Base-by-base conservation (phyloP, 2,797 vertebrate genomes). In the Molossus molossus region DNA sequence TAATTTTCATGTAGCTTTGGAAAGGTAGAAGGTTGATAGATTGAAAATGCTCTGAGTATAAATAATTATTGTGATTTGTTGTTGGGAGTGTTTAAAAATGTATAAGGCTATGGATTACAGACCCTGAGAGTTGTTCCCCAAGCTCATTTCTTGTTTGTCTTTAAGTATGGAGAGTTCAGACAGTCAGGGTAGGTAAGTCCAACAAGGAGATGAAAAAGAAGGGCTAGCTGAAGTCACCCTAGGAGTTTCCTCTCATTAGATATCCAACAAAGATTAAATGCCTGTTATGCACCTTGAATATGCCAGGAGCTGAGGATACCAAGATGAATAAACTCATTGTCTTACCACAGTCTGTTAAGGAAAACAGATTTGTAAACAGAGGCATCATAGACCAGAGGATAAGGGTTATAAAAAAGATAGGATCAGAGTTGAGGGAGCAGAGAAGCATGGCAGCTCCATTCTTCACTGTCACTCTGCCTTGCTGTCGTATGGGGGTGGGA, bases 321-420 rank as follows among this genome's bases (percentile, higher is more conserved):
- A 20, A 76, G 37, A 92, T 82, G 91, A 95, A 94, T 77, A 40
- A 72, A 17, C 69, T 53, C 48, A 55, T 83, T 82, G 83, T 83
- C 70, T 65, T 60, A 33, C 29, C 29, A 9, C 33, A 55, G 0
- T 83, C 79, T 50, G 62, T 87, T 81, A 50, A 84, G 69, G 77
- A 82, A 91, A 89, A 77, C 72, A 25, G 81, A 45, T 67, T 84
- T 93, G 60, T 64, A 93, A 93, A 87, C 70, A 90, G 60, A 60
- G 48, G 92, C 75, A 80, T 69, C 64, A 33, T 3, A 79, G 80
- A 17, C 60, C 27, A 45, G 6, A 57, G 60, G 89, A 82, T 75
- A 17, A 62, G 8, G 8, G 4, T 77, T 91, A 23, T 82, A 55
- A 58, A 77, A 80, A 88, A 79, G 45, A n/a, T 7, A 64, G 64